Conservation (phyloP, 2,888 invertebrate species). For the Ischnura elegans region DNA sequence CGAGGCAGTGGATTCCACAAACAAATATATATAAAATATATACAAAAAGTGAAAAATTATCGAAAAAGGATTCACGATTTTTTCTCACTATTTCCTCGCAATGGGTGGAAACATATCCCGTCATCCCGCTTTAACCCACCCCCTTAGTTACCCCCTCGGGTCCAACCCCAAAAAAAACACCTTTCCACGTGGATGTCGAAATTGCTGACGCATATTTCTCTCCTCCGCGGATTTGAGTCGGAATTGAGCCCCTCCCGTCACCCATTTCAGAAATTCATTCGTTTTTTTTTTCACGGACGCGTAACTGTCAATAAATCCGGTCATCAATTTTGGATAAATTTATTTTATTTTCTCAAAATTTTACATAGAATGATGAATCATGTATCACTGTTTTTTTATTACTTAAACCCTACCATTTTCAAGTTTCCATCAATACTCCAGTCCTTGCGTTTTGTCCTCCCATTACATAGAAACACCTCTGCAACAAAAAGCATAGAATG, state of each 20-base stretch:
- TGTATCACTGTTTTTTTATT: not conserved
- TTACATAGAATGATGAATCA: not conserved
- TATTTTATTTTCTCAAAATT: constrained; percentile 24
- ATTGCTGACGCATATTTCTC: not conserved
- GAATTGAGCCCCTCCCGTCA: constrained; percentile 18
- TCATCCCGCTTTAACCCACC: not conserved
- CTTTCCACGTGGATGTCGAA: not conserved
- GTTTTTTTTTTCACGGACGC: constrained; percentile 8
- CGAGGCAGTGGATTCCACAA: not conserved
- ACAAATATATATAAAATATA: not conserved
- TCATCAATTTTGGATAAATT: constrained; percentile 15
- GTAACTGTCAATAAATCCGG: constrained; percentile 27
- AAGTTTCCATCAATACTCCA: not conserved
- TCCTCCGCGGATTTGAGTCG: not conserved
- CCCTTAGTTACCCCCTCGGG: not conserved
- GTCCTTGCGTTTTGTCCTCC: not conserved
- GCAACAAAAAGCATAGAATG: not conserved
- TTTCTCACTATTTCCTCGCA: not conserved
- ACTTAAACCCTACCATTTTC: not conserved
- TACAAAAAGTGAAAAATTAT: not conserved
- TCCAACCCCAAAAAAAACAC: not conserved
- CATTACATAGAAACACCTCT: not conserved
- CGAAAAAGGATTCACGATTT: constrained; percentile 10
- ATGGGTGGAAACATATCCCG: not conserved
- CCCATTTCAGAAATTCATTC: constrained; percentile 20